Evolutionary conservation across 2,113 vertebrate species (phyloP), one percentile per base, ranked within the genome.

Genomic region (Tautogolabrus adspersus): DNA sequence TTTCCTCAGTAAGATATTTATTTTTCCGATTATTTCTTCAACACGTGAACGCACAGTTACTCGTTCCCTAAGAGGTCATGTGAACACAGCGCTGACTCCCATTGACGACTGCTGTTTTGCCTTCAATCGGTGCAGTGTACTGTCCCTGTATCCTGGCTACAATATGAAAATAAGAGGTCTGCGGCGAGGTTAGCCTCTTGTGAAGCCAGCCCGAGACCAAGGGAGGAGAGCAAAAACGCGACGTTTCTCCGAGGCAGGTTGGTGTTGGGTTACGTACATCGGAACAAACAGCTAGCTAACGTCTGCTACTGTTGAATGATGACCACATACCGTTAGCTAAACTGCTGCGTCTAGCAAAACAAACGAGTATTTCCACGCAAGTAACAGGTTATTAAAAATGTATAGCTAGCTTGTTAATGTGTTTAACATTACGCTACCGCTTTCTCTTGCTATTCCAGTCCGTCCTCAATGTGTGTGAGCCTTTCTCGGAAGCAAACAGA

Each of bases 161-260:
- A 40, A 69, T 59, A 87, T 12, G 72, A 82, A 68, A 71, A 85
- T 47, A 15, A 55, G 52, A 13, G 47, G 66, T 61, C 26, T 70
- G 68, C 47, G 68, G 74, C 8, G 59, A 58, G 52, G 10, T n/a
- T 40, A 72, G 34, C 61, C 64, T 38, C 42, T 4, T 22, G 19
- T 40, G 8, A 51, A 30, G n/a, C 12, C 57, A 4, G 6, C 1
- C 56, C 8, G n/a, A 26, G 49, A 6, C 42, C 16, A n/a, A 19
- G 38, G 56, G 16, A 2, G 37, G 46, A 40, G 21, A 22, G 37
- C 44, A 7, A 26, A 5, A 26, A 42, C 11, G 18, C 30, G 1
- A 12, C 58, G n/a, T 62, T 72, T 51, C 18, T 23, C 51, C 3
- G 37, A 86, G 86, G 90, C 87, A 84, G n/a, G 82, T 47, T 26